Evolutionary conservation across 2,797 vertebrate genomes (phyloP).

Genomic region (Danionella dracula): DNA sequence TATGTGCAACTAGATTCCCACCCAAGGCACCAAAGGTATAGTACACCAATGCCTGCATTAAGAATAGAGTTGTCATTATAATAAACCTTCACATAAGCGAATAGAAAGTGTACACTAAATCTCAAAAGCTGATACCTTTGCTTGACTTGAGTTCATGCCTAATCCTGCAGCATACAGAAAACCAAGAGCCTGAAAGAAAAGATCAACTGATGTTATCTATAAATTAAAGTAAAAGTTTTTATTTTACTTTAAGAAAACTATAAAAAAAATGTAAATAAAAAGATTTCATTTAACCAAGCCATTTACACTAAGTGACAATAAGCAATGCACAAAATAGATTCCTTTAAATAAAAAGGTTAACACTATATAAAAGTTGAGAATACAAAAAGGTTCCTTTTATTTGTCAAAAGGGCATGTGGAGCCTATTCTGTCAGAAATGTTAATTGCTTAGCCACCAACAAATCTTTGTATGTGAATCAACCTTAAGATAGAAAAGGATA

Average conservation of each 20-base stretch:
- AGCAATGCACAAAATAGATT: too few relatives aligned
- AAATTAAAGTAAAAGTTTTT: too few relatives aligned
- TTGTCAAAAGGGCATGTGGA: too few relatives aligned
- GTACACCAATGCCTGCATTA: conserved; percentile 87
- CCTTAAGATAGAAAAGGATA: background rate
- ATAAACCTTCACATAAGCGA: conserved; percentile 12
- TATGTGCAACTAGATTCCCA: conserved; percentile 91
- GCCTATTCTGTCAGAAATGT: too few relatives aligned
- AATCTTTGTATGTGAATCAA: background rate
- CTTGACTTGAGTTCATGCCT: conserved; percentile 96
- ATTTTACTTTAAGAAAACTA: too few relatives aligned
- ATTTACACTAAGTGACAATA: too few relatives aligned
- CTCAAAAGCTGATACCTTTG: conserved; percentile 77
- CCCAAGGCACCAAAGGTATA: conserved; percentile 96
- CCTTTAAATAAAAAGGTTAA: too few relatives aligned
- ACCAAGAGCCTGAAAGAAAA: conserved; percentile 80
- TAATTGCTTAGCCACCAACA: background rate
- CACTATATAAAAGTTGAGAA: too few relatives aligned
- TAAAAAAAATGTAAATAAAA: too few relatives aligned
- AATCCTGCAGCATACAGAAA: conserved; percentile 95
- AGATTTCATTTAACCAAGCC: too few relatives aligned
- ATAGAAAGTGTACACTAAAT: background rate
- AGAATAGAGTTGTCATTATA: background rate
- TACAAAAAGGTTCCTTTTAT: too few relatives aligned
- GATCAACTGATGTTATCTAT: background rate